Percentiles rank a stretch among this genome's conserved stretches.
These are phyloP conservation scores for Planiliza haematocheilus DNA, from an alignment of 2,113 vertebrate species.

Conservation along the genomic window DNA sequence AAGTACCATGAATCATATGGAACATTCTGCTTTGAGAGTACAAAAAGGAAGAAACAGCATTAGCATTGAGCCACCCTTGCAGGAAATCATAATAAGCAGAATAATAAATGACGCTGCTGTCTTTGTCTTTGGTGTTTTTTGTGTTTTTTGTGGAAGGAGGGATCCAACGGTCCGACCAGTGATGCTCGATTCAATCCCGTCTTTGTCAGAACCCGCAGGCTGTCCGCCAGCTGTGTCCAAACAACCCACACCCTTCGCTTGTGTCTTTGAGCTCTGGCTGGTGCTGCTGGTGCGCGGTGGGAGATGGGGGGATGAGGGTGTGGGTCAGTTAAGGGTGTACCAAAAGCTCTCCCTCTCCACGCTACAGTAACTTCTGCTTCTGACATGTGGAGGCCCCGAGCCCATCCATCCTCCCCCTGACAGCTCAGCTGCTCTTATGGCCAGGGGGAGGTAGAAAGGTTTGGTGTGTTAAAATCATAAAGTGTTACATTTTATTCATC, in stretches of 20 bases:
- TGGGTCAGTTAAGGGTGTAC: conserved; percentile 62
- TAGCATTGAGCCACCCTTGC: neutral
- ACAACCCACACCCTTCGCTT: conserved; percentile 45
- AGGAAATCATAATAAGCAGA: conserved; percentile 28
- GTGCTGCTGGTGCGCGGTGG: conserved; percentile 15
- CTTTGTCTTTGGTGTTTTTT: neutral
- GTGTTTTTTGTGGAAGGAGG: conserved; percentile 26
- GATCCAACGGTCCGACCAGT: conserved; percentile 1
- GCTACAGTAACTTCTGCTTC: conserved; percentile 71
- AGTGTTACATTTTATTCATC: conserved; percentile 26
- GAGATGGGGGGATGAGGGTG: conserved; percentile 2
- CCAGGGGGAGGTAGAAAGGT: conserved; percentile 27
- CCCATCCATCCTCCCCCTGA: conserved; percentile 59
- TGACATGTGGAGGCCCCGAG: conserved; percentile 53
- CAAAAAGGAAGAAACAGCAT: neutral
- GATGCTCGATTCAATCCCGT: conserved; percentile 33
- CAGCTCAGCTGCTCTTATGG: conserved; percentile 48
- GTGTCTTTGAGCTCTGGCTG: conserved; percentile 34
- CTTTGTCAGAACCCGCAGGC: conserved; percentile 30
- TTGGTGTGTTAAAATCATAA: conserved; percentile 31
- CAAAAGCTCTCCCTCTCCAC: conserved; percentile 35
- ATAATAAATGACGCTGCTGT: conserved; percentile 5
- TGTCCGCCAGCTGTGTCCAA: conserved; percentile 71
- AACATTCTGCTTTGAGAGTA: conserved; percentile 27
- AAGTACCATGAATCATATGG: conserved; percentile 35